Evolutionary conservation across 2,797 vertebrate genomes (phyloP).

Genomic region (Perodicticus potto): DNA sequence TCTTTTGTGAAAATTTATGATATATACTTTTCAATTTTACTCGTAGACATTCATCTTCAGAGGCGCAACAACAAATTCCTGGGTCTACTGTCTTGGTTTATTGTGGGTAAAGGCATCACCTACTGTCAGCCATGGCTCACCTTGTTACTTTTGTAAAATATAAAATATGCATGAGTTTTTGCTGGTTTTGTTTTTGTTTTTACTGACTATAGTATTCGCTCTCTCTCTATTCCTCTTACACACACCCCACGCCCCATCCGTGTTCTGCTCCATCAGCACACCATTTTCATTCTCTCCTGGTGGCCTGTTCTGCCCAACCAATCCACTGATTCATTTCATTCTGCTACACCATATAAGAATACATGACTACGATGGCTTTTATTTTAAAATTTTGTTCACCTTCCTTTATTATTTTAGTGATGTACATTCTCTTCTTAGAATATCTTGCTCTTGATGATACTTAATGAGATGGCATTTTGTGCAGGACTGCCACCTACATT

Average conservation of each 20-base stretch:
- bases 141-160: neutral
- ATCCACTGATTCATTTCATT: neutral
- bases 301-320: neutral
- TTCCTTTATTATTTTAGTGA: neutral
- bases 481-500: neutral
- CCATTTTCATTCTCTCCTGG: neutral
- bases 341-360: neutral
- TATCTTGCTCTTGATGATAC: neutral
- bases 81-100: neutral
- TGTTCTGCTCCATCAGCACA: neutral
- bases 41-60: neutral
- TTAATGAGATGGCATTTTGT: neutral
- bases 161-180: neutral
- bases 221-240: neutral
- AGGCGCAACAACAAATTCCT: neutral
- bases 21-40: neutral
- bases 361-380: neutral
- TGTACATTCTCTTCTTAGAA: neutral
- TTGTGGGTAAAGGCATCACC: neutral
- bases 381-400: neutral
- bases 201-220: neutral
- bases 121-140: neutral
- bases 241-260: fast-evolving
- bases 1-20: neutral
- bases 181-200: neutral